Conservation (phyloP, 2,113 vertebrate species). For the Camelus dromedarius region DNA sequence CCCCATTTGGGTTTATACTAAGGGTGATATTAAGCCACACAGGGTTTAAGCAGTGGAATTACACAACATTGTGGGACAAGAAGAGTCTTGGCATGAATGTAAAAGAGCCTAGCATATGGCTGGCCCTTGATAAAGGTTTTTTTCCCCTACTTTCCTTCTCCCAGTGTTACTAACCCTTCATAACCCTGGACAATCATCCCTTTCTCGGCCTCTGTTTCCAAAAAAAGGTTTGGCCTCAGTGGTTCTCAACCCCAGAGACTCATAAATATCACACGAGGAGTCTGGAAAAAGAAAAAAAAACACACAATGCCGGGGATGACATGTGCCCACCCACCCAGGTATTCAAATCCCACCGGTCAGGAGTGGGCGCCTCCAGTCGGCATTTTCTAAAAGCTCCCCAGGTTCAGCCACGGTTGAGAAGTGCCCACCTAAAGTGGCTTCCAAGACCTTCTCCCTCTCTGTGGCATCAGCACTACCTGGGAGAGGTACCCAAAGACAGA, state of each 20-base stretch:
- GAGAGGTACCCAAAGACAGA: not conserved
- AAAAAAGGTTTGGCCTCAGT: not conserved
- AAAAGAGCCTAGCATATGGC: not conserved
- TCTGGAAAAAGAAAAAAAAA: not conserved
- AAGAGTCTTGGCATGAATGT: not conserved
- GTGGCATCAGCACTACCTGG: rapidly evolving
- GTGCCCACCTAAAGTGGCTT: not conserved
- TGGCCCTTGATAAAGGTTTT: not conserved
- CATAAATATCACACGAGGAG: not conserved
- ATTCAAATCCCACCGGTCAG: not conserved
- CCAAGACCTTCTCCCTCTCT: not conserved
- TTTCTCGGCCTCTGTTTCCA: not conserved
- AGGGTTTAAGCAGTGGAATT: not conserved
- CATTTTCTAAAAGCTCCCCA: not conserved
- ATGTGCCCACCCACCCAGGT: not conserved
- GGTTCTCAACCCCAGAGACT: not conserved
- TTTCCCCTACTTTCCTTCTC: not conserved
- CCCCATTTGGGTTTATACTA: not conserved
- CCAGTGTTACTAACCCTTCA: not conserved
- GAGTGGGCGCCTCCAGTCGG: not conserved
- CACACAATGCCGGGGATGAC: not conserved
- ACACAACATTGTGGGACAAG: not conserved
- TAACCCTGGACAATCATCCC: not conserved
- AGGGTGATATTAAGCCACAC: not conserved
- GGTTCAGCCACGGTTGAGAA: not conserved